Evolutionary conservation across 2,888 invertebrate species (phyloP), one percentile per base, ranked within the genome.

Genomic region (Bombylius discolor): DNA sequence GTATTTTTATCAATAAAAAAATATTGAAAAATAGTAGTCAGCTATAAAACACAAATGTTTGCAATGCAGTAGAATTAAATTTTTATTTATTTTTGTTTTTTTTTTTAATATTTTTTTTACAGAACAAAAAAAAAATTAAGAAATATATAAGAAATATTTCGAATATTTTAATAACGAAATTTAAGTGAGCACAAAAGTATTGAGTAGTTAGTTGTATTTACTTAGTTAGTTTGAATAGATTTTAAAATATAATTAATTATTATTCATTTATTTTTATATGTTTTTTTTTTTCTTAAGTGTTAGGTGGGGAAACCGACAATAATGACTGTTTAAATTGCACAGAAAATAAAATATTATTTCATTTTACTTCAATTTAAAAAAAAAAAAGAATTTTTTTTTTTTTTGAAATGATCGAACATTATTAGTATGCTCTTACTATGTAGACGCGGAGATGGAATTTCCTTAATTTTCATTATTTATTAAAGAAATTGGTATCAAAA

Each of bases 1-100:
- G 34, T 5, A 36, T 36, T 36, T 36, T 51, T 13, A 42, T 53
- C 58, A 61, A 58, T 51, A 48, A 33, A 52, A 48, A 49, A 59
- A 59, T 11, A 42, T 42, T 42, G 5, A 11, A 11, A 42, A 36
- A 8, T 36, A 8, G 36, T 36, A 36, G 36, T 36, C 9, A 9
- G 9, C 9, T 36, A n/a, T n/a, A 36, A 36, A 36, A 36, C 9
- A 9, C 36, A 36, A 42, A 11, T 42, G 39, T 42, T 42, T 42
- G 39, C 39, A 42, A 42, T 42, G 39, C 39, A 42, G 39, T 42
- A 42, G 39, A 42, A 42, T 7, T 7, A 5, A 36, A 7, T 36
- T 36, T 23, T 23, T 23, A 23, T 23, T 23, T 2, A 23, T 23
- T 36, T 8, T 8, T 36, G 34, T 9, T 48, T 47, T 47, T n/a